Conservation (phyloP, 1,140 invertebrate genomes). For the Drosophila rhopaloa region DNA sequence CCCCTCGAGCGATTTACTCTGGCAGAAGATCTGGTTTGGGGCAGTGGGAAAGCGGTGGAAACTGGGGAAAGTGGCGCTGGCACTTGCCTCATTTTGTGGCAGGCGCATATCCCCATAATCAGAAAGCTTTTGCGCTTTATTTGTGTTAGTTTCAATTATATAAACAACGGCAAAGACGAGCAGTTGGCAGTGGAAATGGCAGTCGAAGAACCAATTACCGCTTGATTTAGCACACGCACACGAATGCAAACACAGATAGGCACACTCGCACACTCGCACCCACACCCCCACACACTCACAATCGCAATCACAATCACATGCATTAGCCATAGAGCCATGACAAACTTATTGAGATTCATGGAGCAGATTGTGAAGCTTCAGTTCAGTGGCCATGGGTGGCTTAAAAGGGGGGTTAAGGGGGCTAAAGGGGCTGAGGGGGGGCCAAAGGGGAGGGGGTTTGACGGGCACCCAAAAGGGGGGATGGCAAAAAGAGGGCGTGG, state of each 20-base stretch:
- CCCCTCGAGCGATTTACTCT: neutral
- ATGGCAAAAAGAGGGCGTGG: neutral
- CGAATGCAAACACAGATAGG: conserved; percentile 61
- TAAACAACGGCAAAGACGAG: conserved; percentile 56
- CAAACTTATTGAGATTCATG: conserved; percentile 82
- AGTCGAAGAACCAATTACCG: conserved; percentile 76
- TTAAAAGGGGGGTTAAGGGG: neutral
- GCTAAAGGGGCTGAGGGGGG: neutral
- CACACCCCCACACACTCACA: conserved; percentile 9
- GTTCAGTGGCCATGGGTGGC: conserved; percentile 36
- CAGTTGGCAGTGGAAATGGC: conserved; percentile 8
- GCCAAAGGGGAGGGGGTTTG: neutral
- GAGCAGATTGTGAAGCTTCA: conserved; percentile 73
- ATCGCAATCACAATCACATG: conserved; percentile 9
- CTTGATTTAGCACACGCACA: conserved; percentile 79
- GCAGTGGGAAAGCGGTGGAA: neutral
- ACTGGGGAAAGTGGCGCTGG: neutral
- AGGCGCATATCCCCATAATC: conserved; percentile 78
- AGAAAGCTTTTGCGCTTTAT: conserved; percentile 82
- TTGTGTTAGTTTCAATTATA: conserved; percentile 83
- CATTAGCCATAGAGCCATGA: conserved; percentile 45
- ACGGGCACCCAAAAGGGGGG: neutral
- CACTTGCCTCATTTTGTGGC: conserved; percentile 73
- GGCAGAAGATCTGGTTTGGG: neutral
- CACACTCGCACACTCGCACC: conserved; percentile 13